Evolutionary conservation across 2,888 invertebrate genomes (phyloP), one percentile per base, ranked within the genome.

Genomic region (Archips xylosteana): DNA sequence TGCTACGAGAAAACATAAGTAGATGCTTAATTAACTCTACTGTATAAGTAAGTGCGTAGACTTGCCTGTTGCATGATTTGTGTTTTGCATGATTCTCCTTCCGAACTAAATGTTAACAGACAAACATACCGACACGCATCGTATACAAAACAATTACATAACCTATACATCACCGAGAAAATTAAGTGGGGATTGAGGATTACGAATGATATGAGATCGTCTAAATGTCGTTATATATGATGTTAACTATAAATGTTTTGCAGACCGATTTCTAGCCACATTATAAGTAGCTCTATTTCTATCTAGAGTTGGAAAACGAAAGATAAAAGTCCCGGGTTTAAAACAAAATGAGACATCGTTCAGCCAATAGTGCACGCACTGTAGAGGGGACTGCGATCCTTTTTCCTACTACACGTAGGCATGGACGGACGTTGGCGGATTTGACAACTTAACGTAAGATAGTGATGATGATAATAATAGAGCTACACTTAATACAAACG

Each of bases 1-100:
- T 69, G 69, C 42, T 42, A 69, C 39, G 57, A 34, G 45, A 36
- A 45, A 59, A 1, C 2, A 32, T 23, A 42, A 54, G 1, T 57
- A 70, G 39, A 1, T 36, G 9, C 15, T 63, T 69, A 57, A 12
- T 13, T 54, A 57, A 66, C 23, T 70, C 3, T 10, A 36, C 34
- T 36, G 63, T 59, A 49, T 42, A 5, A 32, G 39, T 63, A 59
- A 51, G 63, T 66, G 72, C 57, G 36, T 70, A 54, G 66, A 70
- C 36, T 69, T 76, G 82, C 82, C 81, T 78, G 82, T 59, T 77
- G 82, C 82, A 81, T 81, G 80, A 15, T 75, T 32, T 76, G 74
- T 76, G 63, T 72, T 75, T 76, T 49, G 77, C 70, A 75, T 67
- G 64, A 47, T 15, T 34, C 60, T 65, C 61, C 51, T 72, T 81